Evolutionary conservation across 2,113 vertebrate genomes (phyloP).

Genomic region (Hypomesus transpacificus): DNA sequence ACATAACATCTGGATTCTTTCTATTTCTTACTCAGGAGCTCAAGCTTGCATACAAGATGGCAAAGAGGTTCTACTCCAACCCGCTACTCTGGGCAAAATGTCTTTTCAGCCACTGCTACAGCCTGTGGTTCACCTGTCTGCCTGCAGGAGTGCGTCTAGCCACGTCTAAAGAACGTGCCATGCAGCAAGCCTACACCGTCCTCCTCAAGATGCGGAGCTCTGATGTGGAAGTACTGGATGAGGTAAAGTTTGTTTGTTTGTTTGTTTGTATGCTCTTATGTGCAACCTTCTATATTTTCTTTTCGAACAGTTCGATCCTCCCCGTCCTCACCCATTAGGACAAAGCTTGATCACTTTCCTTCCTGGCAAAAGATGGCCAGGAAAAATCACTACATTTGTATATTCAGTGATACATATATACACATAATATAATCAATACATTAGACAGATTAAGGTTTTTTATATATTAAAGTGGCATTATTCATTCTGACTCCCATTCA

Average conservation of each 20-base stretch:
- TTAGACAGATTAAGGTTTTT: no score
- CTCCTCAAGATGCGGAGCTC: conserved; percentile 91
- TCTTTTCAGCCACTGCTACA: conserved; percentile 94
- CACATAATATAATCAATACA: no score
- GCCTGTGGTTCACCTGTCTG: conserved; percentile 97
- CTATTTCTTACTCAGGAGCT: conserved; percentile 78
- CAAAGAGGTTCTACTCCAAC: conserved; percentile 82
- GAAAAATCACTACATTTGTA: no score
- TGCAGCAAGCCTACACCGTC: conserved; percentile 90
- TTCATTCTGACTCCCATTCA: no score
- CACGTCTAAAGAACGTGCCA: conserved; percentile 82
- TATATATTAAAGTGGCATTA: no score
- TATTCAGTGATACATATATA: no score
- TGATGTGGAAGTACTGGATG: conserved; percentile 91
- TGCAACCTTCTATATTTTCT: no score
- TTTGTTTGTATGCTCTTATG: no score
- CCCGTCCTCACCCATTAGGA: no score
- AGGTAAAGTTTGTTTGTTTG: conserved; percentile 70
- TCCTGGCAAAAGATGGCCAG: no score
- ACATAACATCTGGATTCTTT: not conserved
- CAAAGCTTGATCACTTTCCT: no score
- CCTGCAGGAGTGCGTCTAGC: conserved; percentile 83
- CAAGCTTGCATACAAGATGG: conserved; percentile 92
- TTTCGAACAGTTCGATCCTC: no score
- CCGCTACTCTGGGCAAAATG: conserved; percentile 90